phyloP scores from a whole-genome alignment of 1,140 invertebrate genomes.

The Ptiloglossa arizonensis region DNA sequence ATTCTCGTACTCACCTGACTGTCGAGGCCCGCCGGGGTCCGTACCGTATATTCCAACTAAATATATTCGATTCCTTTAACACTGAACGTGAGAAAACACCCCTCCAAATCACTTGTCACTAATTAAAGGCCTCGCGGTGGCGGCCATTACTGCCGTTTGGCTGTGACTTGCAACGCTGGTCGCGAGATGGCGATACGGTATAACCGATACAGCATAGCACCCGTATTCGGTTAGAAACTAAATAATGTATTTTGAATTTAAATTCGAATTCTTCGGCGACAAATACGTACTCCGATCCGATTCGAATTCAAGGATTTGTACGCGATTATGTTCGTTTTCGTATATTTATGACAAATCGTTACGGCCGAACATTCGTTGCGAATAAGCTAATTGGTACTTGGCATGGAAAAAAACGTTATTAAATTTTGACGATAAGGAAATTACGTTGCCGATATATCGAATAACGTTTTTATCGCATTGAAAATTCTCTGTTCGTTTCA shows the following conservation, averaged over 20 bases:
- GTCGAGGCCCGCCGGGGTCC: constrained; percentile 35
- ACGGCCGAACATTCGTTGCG: too few species aligned
- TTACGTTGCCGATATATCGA: too few species aligned
- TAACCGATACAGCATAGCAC: background rate
- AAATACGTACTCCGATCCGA: background rate
- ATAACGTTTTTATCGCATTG: too few species aligned
- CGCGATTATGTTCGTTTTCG: too few species aligned
- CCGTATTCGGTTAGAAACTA: background rate
- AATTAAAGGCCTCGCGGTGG: constrained; percentile 65
- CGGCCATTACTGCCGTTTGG: constrained; percentile 64
- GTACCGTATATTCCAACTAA: constrained; percentile 21
- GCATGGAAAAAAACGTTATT: too few species aligned
- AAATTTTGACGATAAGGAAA: too few species aligned
- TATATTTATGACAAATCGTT: too few species aligned
- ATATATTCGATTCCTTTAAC: constrained; percentile 33
- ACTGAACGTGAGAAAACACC: constrained; percentile 54
- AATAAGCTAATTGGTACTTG: too few species aligned
- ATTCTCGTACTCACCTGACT: constrained; percentile 45
- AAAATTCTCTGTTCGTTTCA: too few species aligned
- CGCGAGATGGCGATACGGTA: constrained; percentile 53
- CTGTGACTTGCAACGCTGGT: background rate
- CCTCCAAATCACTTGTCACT: constrained; percentile 65
- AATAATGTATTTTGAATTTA: background rate
- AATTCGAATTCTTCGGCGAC: background rate
- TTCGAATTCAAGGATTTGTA: too few species aligned